These are phyloP conservation scores for Bugulina stolonifera DNA, from an alignment of 2,888 invertebrate species.

Conservation along the genomic window DNA sequence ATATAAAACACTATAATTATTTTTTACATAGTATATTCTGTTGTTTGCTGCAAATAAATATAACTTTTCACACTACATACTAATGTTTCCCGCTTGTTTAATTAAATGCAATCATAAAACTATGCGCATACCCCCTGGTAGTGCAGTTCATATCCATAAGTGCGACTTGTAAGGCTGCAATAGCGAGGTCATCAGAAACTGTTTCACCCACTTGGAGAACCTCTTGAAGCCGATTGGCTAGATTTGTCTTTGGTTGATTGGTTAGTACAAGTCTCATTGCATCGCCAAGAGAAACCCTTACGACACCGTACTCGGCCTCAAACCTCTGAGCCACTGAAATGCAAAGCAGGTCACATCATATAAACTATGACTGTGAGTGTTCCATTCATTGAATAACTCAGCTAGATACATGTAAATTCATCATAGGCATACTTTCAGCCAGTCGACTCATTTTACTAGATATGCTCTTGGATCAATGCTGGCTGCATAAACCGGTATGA, in stretches of 20 bases:
- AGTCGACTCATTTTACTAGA: too few relatives aligned
- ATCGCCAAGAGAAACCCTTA: constrained; percentile 51
- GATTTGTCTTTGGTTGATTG: constrained; percentile 43
- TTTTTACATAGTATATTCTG: too few relatives aligned
- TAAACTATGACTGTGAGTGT: too few relatives aligned
- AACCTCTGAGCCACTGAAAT: constrained; percentile 51
- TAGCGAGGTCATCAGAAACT: constrained; percentile 49
- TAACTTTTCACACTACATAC: background rate
- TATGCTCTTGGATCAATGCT: too few relatives aligned
- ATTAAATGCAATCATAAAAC: background rate
- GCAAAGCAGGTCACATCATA: too few relatives aligned
- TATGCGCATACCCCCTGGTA: constrained; percentile 45
- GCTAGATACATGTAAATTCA: too few relatives aligned
- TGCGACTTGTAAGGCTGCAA: constrained; percentile 46
- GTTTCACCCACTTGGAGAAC: constrained; percentile 43
- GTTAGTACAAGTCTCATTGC: constrained; percentile 45
- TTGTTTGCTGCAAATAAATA: background rate
- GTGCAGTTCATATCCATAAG: constrained; percentile 50
- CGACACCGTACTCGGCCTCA: constrained; percentile 48
- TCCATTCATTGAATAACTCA: too few relatives aligned
- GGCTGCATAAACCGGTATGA: too few relatives aligned
- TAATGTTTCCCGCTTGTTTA: background rate
- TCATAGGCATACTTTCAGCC: too few relatives aligned
- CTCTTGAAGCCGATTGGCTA: constrained; percentile 40
- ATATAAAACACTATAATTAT: too few relatives aligned